Base-by-base conservation (phyloP, 2,888 invertebrate genomes). In the Callosobruchus maculatus region DNA sequence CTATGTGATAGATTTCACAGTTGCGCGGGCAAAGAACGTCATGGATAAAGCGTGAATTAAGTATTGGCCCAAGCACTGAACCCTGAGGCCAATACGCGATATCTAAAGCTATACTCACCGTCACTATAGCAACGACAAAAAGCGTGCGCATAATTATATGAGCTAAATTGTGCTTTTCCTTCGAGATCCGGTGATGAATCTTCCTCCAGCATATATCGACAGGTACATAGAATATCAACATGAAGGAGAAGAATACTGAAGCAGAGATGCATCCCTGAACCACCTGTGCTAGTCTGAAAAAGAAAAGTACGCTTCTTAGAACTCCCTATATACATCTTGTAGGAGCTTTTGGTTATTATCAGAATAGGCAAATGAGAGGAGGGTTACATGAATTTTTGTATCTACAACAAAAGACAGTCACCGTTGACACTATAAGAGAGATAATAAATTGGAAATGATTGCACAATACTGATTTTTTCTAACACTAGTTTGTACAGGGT, bases 181-280 rank as follows among this genome's bases (percentile, higher is more conserved):
- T 67, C 69, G 89, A 86, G 66, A 90, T 84, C 76, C 87, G 88
- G 22, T 85, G 84, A 75, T 90, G 88, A 3, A 97, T 85, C 80
- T 90, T 90, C 31, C 93, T 91, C 95, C 96, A 97, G 71, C 97
- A 92, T 84, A 98, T 96, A 78, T 95, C 95, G 88, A 96, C 92
- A 0, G 98, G 97, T 0, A 99, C 97, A 87, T 95, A 98, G 86
- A 97, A 95, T 88, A 98, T 97, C 0, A 99, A 90, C 68, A 95
- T 95, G 86, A 96, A 99, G 0, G 97, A 95, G 84, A 98, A 93
- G 76, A 97, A 93, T 76, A 99, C 95, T 0, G 97, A 95, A 0
- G 95, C 80, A 0, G 96, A 95, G 89, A 98, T 97, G 79, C 96
- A 89, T 21, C 95, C 86, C 87, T 96, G 94, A 0, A 96, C 96